Evolutionary conservation across 2,888 invertebrate species (phyloP).

Genomic region (Eupithecia vulgata): DNA sequence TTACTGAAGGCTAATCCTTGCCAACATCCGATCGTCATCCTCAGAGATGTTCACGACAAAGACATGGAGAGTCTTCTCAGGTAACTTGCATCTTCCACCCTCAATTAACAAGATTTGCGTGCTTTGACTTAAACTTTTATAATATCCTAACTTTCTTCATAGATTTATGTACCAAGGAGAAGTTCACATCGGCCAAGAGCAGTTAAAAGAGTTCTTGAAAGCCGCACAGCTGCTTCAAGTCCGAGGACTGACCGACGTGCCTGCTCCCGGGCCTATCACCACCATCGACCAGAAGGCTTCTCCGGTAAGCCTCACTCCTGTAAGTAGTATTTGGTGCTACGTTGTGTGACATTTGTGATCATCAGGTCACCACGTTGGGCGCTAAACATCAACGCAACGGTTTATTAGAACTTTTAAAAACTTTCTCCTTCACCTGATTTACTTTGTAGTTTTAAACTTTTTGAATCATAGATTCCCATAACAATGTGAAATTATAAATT

Average conservation of each 20-base stretch:
- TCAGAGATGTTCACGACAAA: constrained; percentile 92
- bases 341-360: constrained; percentile 38
- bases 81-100: constrained; percentile 60
- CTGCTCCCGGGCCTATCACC: constrained; percentile 75
- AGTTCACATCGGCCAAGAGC: constrained; percentile 94
- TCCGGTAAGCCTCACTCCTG: constrained; percentile 83
- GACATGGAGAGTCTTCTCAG: constrained; percentile 94
- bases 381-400: constrained; percentile 11
- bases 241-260: constrained; percentile 93
- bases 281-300: constrained; percentile 87
- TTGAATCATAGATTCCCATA: neutral
- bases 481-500: neutral
- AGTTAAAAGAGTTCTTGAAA: constrained; percentile 92
- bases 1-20: constrained; percentile 95
- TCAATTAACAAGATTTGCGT: neutral
- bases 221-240: constrained; percentile 95
- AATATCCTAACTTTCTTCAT: constrained; percentile 1
- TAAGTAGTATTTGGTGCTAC: constrained; percentile 3
- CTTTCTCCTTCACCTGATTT: neutral
- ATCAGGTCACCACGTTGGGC: constrained; percentile 12
- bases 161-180: constrained; percentile 97
- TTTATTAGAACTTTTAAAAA: constrained; percentile 18
- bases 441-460: neutral
- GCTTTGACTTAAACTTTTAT: neutral
- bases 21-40: constrained; percentile 94